A percentile compares a stretch with the other conserved stretches of the same genome.
phyloP scores from a whole-genome alignment of 1,140 invertebrate genomes.

The Myzus persicae region DNA sequence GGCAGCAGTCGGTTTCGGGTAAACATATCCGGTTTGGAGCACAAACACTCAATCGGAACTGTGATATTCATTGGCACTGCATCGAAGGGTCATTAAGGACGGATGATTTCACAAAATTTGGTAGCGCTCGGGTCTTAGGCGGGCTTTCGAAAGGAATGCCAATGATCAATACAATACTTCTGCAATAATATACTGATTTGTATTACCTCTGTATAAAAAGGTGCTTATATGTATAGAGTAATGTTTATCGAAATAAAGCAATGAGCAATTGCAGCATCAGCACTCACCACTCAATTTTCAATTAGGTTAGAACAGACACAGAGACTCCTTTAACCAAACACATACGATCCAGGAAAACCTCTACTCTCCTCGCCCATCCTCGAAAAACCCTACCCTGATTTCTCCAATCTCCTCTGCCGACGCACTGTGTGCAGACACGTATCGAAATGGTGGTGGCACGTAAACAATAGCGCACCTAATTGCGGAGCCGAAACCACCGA shows the following conservation, averaged over 20 bases:
- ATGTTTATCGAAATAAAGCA: not conserved
- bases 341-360: not conserved
- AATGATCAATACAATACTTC: too few species aligned
- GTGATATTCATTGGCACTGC: not conserved
- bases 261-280: not conserved
- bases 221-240: too few species aligned
- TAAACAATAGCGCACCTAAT: not conserved
- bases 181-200: too few species aligned
- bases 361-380: not conserved
- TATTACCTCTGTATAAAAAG: too few species aligned
- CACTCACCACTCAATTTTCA: not conserved
- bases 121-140: too few species aligned
- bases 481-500: not conserved
- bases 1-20: not conserved
- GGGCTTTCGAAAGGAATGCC: rapidly evolving
- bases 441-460: not conserved
- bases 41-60: not conserved
- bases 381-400: not conserved
- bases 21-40: not conserved
- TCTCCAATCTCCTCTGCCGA: not conserved
- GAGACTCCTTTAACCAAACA: not conserved
- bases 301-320: not conserved
- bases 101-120: not conserved
- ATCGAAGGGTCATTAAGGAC: not conserved
- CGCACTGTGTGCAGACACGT: not conserved